phyloP scores from a whole-genome alignment of 2,797 vertebrate genomes.

The Craterocephalus amniculus region DNA sequence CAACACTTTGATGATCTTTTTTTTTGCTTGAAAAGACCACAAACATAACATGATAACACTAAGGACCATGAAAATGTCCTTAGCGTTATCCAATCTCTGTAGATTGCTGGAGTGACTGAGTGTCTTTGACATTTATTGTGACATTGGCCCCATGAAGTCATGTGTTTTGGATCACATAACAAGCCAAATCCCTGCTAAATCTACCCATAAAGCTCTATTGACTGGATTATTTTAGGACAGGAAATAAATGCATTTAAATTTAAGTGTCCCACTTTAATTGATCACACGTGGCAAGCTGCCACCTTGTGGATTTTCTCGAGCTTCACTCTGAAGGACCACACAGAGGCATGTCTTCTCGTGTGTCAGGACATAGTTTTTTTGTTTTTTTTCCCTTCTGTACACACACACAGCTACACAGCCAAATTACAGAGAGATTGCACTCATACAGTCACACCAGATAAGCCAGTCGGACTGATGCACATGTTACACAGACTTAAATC shows the following conservation, averaged over 20 bases:
- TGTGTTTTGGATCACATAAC: too few species aligned
- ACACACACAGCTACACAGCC: background rate
- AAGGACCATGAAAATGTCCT: too few species aligned
- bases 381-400: too few species aligned
- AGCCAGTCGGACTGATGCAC: too few species aligned
- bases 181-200: background rate
- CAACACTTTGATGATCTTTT: too few species aligned
- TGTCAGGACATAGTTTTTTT: background rate
- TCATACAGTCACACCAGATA: background rate
- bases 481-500: background rate
- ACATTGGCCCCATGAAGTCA: too few species aligned
- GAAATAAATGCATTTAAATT: background rate
- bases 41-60: too few species aligned
- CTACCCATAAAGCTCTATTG: background rate
- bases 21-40: too few species aligned
- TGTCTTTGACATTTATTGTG: too few species aligned
- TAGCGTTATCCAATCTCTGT: too few species aligned
- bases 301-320: constrained; percentile 19
- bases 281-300: constrained; percentile 6
- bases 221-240: background rate
- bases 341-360: background rate
- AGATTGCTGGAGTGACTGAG: too few species aligned
- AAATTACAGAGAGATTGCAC: background rate
- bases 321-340: background rate
- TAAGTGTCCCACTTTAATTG: background rate